phyloP scores from a whole-genome alignment of 2,888 invertebrate genomes.

The Catocala fraxini region DNA sequence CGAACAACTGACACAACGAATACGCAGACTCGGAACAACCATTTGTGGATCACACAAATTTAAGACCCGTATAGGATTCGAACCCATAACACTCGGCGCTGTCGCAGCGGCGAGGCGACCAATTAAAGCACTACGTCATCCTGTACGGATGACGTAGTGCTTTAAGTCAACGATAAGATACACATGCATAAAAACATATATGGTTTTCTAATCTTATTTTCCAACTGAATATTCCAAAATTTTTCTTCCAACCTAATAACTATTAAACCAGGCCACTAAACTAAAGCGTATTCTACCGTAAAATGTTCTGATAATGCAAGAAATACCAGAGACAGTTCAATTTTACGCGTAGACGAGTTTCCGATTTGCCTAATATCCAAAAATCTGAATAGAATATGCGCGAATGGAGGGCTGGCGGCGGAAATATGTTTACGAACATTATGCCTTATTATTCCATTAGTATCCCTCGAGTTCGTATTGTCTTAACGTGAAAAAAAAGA shows the following conservation, averaged over 20 bases:
- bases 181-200: neutral
- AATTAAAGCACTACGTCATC: too few relatives aligned
- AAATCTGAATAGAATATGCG: slow-evolving; percentile 36
- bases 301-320: slow-evolving; percentile 30
- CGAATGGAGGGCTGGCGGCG: slow-evolving; percentile 13
- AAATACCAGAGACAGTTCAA: slow-evolving; percentile 42
- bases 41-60: too few relatives aligned
- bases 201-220: neutral
- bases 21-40: too few relatives aligned
- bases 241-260: neutral
- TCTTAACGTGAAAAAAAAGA: neutral
- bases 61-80: too few relatives aligned
- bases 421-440: slow-evolving; percentile 20
- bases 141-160: too few relatives aligned
- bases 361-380: slow-evolving; percentile 42
- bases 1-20: too few relatives aligned
- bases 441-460: slow-evolving; percentile 2
- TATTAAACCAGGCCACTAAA: slow-evolving; percentile 7
- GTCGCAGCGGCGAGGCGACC: too few relatives aligned
- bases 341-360: slow-evolving; percentile 40
- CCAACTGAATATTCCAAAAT: neutral
- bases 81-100: too few relatives aligned
- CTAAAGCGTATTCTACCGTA: slow-evolving; percentile 17
- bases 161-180: too few relatives aligned
- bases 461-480: neutral